Evolutionary conservation across 2,113 vertebrate species (phyloP).

Genomic region (Strix uralensis): DNA sequence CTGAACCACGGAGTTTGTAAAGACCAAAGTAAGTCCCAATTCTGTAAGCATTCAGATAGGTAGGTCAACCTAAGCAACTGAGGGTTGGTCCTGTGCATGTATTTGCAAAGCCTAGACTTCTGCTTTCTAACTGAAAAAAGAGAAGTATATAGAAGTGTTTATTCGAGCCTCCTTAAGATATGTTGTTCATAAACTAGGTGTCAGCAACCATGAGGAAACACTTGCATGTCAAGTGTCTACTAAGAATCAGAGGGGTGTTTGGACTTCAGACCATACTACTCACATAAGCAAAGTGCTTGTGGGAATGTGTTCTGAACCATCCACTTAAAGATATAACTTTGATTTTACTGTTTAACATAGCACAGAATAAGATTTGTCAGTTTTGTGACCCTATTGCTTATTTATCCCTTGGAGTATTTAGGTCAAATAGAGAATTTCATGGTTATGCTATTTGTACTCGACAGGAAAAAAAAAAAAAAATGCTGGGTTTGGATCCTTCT

Average conservation of each 20-base stretch:
- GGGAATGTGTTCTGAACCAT: background rate
- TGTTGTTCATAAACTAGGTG: background rate
- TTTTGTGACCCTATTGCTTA: background rate
- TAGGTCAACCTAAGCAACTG: no score
- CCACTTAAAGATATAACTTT: background rate
- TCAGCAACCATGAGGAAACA: background rate
- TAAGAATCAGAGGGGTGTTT: background rate
- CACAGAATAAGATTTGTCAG: background rate
- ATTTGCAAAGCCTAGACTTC: background rate
- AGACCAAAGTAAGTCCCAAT: background rate
- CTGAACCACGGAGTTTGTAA: background rate
- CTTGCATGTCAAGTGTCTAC: background rate
- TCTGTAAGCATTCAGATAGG: background rate
- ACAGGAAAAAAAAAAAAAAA: background rate
- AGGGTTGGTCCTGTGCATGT: background rate
- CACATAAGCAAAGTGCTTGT: background rate
- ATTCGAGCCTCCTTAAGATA: background rate
- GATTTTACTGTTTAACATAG: background rate
- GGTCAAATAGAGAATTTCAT: background rate
- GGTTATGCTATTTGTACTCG: background rate
- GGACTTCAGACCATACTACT: background rate
- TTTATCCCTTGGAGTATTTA: background rate
- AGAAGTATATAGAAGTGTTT: background rate
- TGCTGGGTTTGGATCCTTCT: background rate
- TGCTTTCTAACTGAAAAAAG: background rate